These are phyloP conservation scores for Tribolium madens DNA, from an alignment of 1,140 invertebrate species.

Conservation along the genomic window DNA sequence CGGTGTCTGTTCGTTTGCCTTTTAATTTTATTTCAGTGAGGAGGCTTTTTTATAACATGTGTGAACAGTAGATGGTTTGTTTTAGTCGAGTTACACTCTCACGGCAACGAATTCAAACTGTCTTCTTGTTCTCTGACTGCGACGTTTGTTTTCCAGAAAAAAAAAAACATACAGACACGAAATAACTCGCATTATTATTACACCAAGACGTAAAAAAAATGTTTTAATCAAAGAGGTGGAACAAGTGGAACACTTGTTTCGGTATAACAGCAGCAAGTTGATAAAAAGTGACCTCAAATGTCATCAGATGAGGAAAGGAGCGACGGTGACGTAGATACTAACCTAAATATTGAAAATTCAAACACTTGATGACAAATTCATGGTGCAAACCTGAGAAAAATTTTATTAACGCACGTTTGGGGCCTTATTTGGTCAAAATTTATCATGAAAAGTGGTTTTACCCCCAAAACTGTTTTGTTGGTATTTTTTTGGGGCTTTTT, in stretches of 20 bases:
- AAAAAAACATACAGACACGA: constrained; percentile 45
- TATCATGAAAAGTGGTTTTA: too few relatives aligned
- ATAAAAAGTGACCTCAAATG: not conserved
- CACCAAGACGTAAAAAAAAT: not conserved
- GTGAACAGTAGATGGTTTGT: constrained; percentile 50
- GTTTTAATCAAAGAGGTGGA: not conserved
- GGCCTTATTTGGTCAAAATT: too few relatives aligned
- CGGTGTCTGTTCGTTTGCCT: constrained; percentile 50
- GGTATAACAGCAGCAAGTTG: not conserved
- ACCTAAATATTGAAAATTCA: not conserved
- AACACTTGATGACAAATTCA: too few relatives aligned
- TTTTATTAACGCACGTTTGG: too few relatives aligned
- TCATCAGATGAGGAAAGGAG: not conserved
- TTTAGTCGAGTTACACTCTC: constrained; percentile 46
- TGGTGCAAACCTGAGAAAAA: too few relatives aligned
- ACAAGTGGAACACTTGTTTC: not conserved
- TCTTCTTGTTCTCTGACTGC: constrained; percentile 51
- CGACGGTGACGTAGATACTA: not conserved
- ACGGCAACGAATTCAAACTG: constrained; percentile 52
- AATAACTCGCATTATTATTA: constrained; percentile 5
- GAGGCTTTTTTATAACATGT: constrained; percentile 43
- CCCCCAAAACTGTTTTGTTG: too few relatives aligned
- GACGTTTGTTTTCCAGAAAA: constrained; percentile 44
- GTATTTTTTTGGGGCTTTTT: too few relatives aligned
- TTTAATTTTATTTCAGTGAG: constrained; percentile 48